phyloP scores from a whole-genome alignment of 92 coral and sea anemone genomes.

The Montipora capitata region DNA sequence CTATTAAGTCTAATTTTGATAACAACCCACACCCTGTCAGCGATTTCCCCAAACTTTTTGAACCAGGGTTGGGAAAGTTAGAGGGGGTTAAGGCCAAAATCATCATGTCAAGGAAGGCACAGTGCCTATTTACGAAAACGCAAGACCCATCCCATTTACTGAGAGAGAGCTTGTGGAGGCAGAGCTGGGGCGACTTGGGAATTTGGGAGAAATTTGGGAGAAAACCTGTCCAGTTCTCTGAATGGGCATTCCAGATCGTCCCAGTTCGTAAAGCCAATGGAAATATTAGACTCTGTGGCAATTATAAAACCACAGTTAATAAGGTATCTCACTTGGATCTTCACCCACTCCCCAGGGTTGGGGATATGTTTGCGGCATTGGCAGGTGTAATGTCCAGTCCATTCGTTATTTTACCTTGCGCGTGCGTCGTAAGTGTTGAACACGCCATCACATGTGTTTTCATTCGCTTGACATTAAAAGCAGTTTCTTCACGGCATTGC shows the following conservation, averaged over 20 bases:
- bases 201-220: not conserved
- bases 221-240: not conserved
- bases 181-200: not conserved
- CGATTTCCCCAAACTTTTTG: not conserved
- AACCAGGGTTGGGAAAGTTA: not conserved
- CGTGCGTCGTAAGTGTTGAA: too few relatives aligned
- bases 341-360: too few relatives aligned
- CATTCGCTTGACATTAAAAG: too few relatives aligned
- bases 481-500: not conserved
- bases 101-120: not conserved
- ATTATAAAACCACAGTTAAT: too few relatives aligned
- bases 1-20: too few relatives aligned
- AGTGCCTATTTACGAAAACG: not conserved
- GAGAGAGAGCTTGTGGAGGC: not conserved
- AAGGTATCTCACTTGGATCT: too few relatives aligned
- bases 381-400: too few relatives aligned
- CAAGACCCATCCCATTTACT: not conserved
- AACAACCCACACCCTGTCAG: not conserved
- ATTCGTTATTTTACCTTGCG: too few relatives aligned
- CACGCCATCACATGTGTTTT: too few relatives aligned
- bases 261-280: not conserved
- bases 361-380: too few relatives aligned
- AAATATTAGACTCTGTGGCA: not conserved
- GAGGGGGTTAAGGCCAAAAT: not conserved
- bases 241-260: not conserved